Base-by-base conservation (phyloP, 2,113 vertebrate species). In the Pachycephala philippinensis region DNA sequence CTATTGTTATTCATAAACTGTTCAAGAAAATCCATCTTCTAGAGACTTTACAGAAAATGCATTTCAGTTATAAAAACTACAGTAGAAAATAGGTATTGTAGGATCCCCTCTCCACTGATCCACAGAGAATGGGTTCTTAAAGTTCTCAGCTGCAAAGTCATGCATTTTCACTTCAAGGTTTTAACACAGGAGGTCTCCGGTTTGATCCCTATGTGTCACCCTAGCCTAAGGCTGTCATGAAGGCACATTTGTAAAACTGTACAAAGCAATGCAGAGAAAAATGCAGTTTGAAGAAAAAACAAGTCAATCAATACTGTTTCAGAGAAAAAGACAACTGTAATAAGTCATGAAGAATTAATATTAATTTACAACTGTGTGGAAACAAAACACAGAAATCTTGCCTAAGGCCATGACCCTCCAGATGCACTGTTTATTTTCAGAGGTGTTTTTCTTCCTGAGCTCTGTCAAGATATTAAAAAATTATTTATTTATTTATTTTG, bases 261-360 rank as follows among this genome's bases (percentile, higher is more conserved):
- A 66, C 21, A 87, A 87, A 93, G 75, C 33, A 86, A 31, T 28
- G 17, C 10, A 71, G 60, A 82, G 53, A 84, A 93, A 94, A 96
- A 84, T 71, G 13, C n/a, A 75, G 56, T 84, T 31, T 84, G 35
- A 78, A 84, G 44, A 31, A 78, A 86, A 94, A 92, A 40, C 56
- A 93, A 94, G 71, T 86, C 68, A 77, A 77, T 91, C 84, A 81
- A 59, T 90, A 87, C 19, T 7, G 21, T 92, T 93, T 89, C 49
- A 75, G 68, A 87, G 42, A 59, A 94, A 85, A 84, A 65, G 31
- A 89, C 20, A 16, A 71, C 24, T 71, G 22, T 49, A 86, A 68
- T 71, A 90, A 96, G 75, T 90, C 31, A 78, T n/a, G 18, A 93
- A 79, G 61, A 93, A 91, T 92, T 94, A 93, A 92, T 90, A 95